Base-by-base conservation (phyloP, 1,140 invertebrate species). In the Pseudomyrmex dendroicus region DNA sequence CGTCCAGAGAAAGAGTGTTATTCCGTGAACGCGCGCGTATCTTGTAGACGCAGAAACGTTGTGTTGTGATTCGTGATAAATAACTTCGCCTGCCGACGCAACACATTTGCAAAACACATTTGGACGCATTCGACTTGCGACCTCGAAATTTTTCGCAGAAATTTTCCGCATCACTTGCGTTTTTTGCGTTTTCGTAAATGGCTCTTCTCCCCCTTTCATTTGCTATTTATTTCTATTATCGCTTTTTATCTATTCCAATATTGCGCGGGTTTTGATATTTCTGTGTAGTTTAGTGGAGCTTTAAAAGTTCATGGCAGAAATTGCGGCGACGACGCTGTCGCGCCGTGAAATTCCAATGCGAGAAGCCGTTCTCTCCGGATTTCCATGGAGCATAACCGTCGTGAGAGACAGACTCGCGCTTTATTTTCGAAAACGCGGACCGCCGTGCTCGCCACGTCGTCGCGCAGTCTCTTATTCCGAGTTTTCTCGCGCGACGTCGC, bases 401-500 rank as follows among this genome's bases (percentile, higher is more conserved):
- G 59, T 35, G 35, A 22, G 54, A 77, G 63, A 85, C 46, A 35
- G 35, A 44, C 52, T 62, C 67, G 64, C 73, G 64, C 84, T 84
- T 85, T 68, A 86, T 88, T 88, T 82, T 73, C 83, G 70, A 20
- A 80, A 80, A 80, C 66, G 54, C 17, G 72, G 83, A 88, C 62
- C 52, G 61, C 48, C 67, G 64, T 59, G 64, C 64, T 64, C 62
- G 59, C 68, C 63, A 46, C 76, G 67, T 73, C 64, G 66, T 70
- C 73, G 66, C 59, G 59, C 46, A 83, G 78, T 83, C 82, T 84
- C 84, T 89, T 86, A 82, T 86, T 76, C 80, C 64, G 70, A 46
- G 70, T 48, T 88, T 89, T 85, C 84, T 82, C 86, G 86, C 86
- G 84, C 83, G 62, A 52, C 83, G 86, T 88, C 84, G 72, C 86